These are phyloP conservation scores for Deilephila porcellus DNA, from an alignment of 2,888 invertebrate genomes.

Conservation along the genomic window DNA sequence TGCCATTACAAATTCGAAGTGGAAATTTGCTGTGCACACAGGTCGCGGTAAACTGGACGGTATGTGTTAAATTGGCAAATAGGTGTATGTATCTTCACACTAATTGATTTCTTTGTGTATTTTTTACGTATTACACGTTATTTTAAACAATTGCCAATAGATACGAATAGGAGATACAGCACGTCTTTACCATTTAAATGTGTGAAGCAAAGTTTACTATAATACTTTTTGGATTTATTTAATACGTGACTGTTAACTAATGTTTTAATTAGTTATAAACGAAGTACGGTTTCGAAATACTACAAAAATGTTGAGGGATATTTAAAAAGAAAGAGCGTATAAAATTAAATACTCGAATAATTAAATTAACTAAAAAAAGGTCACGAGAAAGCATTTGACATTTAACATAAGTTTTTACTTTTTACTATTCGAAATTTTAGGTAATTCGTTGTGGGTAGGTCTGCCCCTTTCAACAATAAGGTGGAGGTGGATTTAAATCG, in stretches of 20 bases:
- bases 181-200: slow-evolving; percentile 11
- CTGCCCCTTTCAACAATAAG: too few species aligned
- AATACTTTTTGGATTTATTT: not conserved
- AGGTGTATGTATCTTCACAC: not conserved
- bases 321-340: not conserved
- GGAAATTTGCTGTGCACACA: slow-evolving; percentile 12
- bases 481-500: too few species aligned
- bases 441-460: not conserved
- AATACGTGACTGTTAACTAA: slow-evolving; percentile 2
- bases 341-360: not conserved
- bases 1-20: slow-evolving; percentile 25
- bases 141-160: not conserved
- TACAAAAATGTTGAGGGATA: not conserved
- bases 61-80: slow-evolving; percentile 4
- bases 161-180: not conserved
- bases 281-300: not conserved
- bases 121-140: not conserved
- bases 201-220: not conserved
- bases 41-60: slow-evolving; percentile 4
- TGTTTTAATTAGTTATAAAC: not conserved
- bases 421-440: not conserved
- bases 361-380: not conserved
- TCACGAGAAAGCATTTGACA: slow-evolving; percentile 13
- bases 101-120: slow-evolving; percentile 9
- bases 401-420: not conserved